These are phyloP conservation scores for Drosophila leontia DNA, from an alignment of 1,140 invertebrate species.

Conservation along the genomic window DNA sequence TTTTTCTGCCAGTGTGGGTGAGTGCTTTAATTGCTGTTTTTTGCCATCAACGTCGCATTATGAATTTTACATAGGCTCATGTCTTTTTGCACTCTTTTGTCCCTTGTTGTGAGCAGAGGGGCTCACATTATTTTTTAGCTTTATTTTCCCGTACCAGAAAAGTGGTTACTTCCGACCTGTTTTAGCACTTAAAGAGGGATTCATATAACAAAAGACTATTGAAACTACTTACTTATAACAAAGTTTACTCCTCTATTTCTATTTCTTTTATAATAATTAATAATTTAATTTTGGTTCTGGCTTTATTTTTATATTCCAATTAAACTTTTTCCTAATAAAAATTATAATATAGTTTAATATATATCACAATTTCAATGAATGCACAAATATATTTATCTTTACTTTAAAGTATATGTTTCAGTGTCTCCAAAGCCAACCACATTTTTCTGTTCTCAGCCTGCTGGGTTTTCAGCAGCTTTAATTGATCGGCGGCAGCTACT, in stretches of 20 bases:
- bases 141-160: not conserved
- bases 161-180: not conserved
- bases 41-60: conserved; percentile 63
- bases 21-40: conserved; percentile 72
- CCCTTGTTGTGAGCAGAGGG: conserved; percentile 8
- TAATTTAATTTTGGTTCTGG: not conserved
- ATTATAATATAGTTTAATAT: not conserved
- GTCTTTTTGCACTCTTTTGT: conserved; percentile 39
- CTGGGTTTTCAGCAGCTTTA: conserved; percentile 58
- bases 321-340: not conserved
- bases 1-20: conserved; percentile 13
- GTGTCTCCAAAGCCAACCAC: not conserved
- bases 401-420: not conserved
- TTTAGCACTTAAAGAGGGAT: not conserved
- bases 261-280: too few relatives aligned
- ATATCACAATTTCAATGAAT: not conserved
- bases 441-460: conserved; percentile 10
- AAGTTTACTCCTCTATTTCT: too few relatives aligned
- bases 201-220: not conserved
- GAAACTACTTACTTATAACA: not conserved
- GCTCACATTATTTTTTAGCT: not conserved
- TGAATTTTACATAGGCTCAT: conserved; percentile 64
- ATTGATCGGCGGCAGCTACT: conserved; percentile 61
- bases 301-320: not conserved
- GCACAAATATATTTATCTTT: too few relatives aligned